phyloP scores from a whole-genome alignment of 2,797 vertebrate genomes.

The Onychomys arenicola region DNA sequence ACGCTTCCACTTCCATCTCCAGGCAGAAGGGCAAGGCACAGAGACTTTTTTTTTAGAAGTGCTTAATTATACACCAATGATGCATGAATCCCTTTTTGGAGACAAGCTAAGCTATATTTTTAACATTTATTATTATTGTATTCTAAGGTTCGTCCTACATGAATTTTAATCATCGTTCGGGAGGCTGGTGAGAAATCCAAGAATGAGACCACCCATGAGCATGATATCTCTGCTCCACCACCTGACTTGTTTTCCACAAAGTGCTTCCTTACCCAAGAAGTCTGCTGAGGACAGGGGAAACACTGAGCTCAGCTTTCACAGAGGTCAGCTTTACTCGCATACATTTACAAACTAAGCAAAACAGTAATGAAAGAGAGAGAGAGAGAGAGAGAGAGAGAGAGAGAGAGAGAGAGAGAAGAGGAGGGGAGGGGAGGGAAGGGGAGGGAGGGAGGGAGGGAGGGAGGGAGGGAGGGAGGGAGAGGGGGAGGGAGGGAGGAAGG shows the following conservation, averaged over 20 bases:
- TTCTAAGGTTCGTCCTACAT: slow-evolving; percentile 6
- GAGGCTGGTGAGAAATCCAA: background rate
- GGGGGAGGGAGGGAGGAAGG: no score
- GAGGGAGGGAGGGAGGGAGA: no score
- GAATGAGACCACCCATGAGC: background rate
- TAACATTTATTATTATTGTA: slow-evolving; percentile 5
- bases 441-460: no score
- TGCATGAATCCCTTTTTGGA: background rate
- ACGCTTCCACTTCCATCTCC: background rate
- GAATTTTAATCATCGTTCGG: background rate
- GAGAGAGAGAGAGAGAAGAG: no score
- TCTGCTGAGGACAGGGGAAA: background rate
- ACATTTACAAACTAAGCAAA: slow-evolving; percentile 1
- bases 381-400: fast-evolving
- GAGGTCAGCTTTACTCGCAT: background rate
- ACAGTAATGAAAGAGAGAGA: background rate
- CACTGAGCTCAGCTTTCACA: background rate
- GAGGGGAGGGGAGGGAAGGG: no score
- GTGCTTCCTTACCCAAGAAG: background rate
- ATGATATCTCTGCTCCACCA: background rate
- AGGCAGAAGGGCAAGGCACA: background rate
- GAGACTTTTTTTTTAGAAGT: background rate
- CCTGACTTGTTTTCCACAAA: background rate
- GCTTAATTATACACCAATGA: background rate
- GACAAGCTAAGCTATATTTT: background rate